Base-by-base conservation (phyloP, 2,797 vertebrate genomes). In the Gymnocypris eckloni region DNA sequence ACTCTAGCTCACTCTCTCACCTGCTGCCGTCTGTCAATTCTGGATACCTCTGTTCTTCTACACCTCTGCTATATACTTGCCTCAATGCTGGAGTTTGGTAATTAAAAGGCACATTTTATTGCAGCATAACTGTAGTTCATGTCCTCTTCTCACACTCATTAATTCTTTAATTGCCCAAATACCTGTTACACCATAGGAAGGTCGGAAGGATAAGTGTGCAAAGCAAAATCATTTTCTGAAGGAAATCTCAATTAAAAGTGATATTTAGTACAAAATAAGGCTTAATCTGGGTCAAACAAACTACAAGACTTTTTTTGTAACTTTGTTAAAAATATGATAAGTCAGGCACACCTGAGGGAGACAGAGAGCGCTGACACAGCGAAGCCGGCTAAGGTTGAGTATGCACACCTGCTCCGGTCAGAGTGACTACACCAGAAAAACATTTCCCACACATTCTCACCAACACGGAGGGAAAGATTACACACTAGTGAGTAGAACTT, bases 371-470 rank as follows among this genome's bases (percentile, higher is more conserved):
- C 79, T 78, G 73, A 78, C 50, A 37, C 73, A 83, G 64, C 39
- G 22, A 45, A 59, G 50, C 41, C n/a, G 18, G 20, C 13, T 59
- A 81, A 81, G 72, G 79, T 75, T 76, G 72, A 82, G 52, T 59
- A 78, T 15, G 61, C 48, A 86, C 88, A 89, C 84, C 80, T 86
- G 80, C 73, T 86, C 82, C 52, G 84, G 76, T 85, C 85, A 89
- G 52, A 86, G 73, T 45, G 67, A 85, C 73, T 72, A 72, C 70
- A 59, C 76, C 50, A 82, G 52, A 86, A 59, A 77, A 77, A 76
- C 15, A 25, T 54, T 75, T 43, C 10, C 13, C 48, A 77, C 52
- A 77, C 76, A 61, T 71, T 85, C 43, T n/a, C 67, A n/a, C 6
- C 33, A 83, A 79, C 66, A 50, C 15, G 28, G 25, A 56, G 52